Conservation (phyloP, 92 coral and sea anemone species). For the Siderastrea siderea region DNA sequence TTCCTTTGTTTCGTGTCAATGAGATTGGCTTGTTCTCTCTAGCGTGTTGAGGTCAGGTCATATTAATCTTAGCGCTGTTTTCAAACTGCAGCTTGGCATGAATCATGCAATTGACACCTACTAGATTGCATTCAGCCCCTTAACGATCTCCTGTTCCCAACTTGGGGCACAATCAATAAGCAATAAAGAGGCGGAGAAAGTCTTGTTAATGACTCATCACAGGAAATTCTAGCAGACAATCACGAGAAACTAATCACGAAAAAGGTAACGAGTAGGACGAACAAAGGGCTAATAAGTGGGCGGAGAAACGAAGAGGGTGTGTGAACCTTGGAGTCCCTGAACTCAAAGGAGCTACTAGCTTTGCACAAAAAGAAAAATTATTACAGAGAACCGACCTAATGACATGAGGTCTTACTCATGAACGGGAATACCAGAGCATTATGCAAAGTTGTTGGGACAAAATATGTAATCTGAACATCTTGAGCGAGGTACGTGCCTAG, state of each 20-base stretch:
- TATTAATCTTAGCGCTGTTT: conserved; percentile 27
- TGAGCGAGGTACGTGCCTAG: neutral
- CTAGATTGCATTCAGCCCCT: conserved; percentile 8
- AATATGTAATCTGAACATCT: neutral
- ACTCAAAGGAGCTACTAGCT: neutral
- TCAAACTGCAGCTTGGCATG: neutral
- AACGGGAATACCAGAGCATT: neutral
- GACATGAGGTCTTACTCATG: neutral
- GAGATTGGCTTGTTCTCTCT: conserved; percentile 54
- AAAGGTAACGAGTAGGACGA: neutral
- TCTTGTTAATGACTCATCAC: conserved; percentile 38
- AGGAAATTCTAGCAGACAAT: conserved; percentile 48
- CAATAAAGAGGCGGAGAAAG: conserved; percentile 30
- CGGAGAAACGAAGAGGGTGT: conserved; percentile 36
- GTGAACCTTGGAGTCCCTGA: neutral
- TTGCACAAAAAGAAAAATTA: neutral
- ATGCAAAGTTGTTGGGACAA: neutral
- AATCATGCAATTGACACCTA: conserved; percentile 52
- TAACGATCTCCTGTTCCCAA: conserved; percentile 22
- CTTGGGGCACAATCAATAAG: neutral
- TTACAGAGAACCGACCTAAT: neutral
- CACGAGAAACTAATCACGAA: conserved; percentile 27
- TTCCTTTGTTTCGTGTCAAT: conserved; percentile 24
- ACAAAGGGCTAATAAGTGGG: conserved; percentile 36
- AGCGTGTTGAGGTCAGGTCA: conserved; percentile 32